These are phyloP conservation scores for Tiliacea aurago DNA, from an alignment of 2,888 invertebrate genomes.

Conservation along the genomic window DNA sequence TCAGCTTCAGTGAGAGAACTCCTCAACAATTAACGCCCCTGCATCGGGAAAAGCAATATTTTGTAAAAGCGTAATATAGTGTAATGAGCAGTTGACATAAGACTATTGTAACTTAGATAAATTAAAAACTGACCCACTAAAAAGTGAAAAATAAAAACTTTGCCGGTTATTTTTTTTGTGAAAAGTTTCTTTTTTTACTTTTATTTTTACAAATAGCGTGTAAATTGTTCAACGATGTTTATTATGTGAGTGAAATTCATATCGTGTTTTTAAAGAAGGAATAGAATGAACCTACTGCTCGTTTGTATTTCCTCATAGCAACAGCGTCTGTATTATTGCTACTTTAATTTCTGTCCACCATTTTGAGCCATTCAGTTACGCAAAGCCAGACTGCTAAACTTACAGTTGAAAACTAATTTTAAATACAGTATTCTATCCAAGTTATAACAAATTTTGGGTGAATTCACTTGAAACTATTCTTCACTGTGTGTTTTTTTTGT, in stretches of 20 bases:
- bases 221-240: background rate
- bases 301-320: constrained; percentile 10
- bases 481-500: constrained; percentile 6
- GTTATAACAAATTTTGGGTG: constrained; percentile 27
- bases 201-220: background rate
- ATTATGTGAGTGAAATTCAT: too few relatives aligned
- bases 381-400: constrained; percentile 44
- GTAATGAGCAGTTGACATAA: too few relatives aligned
- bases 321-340: constrained; percentile 57
- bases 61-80: too few relatives aligned
- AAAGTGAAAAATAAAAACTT: too few relatives aligned
- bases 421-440: constrained; percentile 41
- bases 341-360: constrained; percentile 61
- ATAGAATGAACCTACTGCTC: constrained; percentile 30
- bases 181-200: too few relatives aligned
- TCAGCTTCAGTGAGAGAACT: too few relatives aligned
- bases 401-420: constrained; percentile 54
- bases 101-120: too few relatives aligned
- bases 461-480: constrained; percentile 19
- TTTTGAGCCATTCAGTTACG: constrained; percentile 56
- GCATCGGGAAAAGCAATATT: too few relatives aligned
- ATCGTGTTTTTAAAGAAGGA: background rate
- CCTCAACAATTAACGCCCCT: too few relatives aligned
- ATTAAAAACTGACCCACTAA: too few relatives aligned
- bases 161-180: too few relatives aligned